Evolutionary conservation across 2,113 vertebrate genomes (phyloP).

Genomic region (Periophthalmus modestus): DNA sequence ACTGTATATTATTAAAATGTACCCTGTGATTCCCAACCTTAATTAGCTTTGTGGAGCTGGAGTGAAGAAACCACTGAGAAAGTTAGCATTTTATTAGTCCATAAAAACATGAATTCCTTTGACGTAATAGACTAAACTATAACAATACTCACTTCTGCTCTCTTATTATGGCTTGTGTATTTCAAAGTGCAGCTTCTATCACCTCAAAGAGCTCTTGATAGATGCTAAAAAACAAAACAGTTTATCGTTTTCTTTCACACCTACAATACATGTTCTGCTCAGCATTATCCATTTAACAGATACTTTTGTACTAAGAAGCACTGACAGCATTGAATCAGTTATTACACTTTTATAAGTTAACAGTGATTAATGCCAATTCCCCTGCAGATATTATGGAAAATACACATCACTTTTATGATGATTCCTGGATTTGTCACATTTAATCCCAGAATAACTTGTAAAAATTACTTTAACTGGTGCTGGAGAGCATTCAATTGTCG

Average conservation of each 20-base stretch:
- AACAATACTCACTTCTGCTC: neutral
- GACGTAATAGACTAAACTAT: neutral
- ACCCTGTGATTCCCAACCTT: neutral
- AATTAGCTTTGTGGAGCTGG: neutral
- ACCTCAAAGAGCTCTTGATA: neutral
- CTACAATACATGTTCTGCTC: neutral
- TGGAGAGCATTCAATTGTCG: conserved; percentile 49
- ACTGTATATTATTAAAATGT: too few species aligned
- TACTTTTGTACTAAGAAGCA: neutral
- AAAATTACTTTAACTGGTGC: conserved; percentile 32
- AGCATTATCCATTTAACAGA: too few species aligned
- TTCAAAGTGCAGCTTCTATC: neutral
- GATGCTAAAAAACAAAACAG: neutral
- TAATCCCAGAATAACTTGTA: conserved; percentile 19
- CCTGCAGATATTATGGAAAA: neutral
- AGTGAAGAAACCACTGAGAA: neutral
- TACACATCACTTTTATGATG: conserved; percentile 2
- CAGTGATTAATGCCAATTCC: neutral
- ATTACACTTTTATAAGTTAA: conserved; percentile 12
- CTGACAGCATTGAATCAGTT: conserved; percentile 4
- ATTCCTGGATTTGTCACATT: conserved; percentile 20
- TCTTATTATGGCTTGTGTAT: neutral
- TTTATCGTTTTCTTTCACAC: neutral
- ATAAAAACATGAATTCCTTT: neutral
- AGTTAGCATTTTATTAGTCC: neutral